Base-by-base conservation (phyloP, 2,113 vertebrate species). In the Ranitomeya variabilis region DNA sequence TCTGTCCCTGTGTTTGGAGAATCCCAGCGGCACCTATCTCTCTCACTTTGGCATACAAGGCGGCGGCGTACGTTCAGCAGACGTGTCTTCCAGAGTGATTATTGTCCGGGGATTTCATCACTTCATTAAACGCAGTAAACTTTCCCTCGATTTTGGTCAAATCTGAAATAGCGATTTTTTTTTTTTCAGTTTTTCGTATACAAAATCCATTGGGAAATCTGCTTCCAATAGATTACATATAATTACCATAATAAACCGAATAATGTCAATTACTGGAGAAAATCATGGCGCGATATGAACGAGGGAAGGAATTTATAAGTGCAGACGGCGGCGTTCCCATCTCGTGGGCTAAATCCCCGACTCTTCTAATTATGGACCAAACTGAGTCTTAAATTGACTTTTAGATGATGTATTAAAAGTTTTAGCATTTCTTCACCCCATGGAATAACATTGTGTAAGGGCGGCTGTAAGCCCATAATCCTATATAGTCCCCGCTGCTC, bases 121-220 rank as follows among this genome's bases (percentile, higher is more conserved):
- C 31, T 21, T 62, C 12, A 77, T 62, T 16, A 23, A 19, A 31
- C 11, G 11, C n/a, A 57, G 57, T 64, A 74, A 77, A 26, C 71
- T 77, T 71, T n/a, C 11, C 31, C 52, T 57, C 19, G 45, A 76
- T 13, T 60, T 26, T 76, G 64, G 16, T n/a, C n/a, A 31, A 21
- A 19, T 76, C 15, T 31, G 11, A 26, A 86, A 67, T n/a, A 51
- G 26, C 11, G 15, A 21, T 77, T 16, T 77, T 62, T 19, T 52
- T 18, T 74, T 7, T 14, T 77, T 62, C 31, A 23, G 59, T 60
- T 26, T 74, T 4, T 14, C 19, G 1, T 59, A 45, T 76, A 45
- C 9, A 76, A 86, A 86, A 86, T 83, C 84, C 84, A 15, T 77
- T 64, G 85, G 73, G 85, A 86, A 86, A 51, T 86, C 57, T 86